These are phyloP conservation scores for Polyergus mexicanus DNA, from an alignment of 1,140 invertebrate species.

Conservation along the genomic window DNA sequence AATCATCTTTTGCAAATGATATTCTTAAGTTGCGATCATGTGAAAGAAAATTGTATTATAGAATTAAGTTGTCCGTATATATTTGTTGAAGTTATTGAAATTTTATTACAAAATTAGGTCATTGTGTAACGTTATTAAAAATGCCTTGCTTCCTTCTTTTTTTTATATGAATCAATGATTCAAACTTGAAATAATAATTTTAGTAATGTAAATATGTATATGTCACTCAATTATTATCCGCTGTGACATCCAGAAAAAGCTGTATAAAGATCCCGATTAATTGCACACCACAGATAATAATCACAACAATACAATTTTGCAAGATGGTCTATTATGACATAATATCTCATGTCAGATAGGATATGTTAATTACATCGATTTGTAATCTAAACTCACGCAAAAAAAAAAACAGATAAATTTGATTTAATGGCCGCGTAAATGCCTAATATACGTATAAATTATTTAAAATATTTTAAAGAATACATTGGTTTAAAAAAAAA, in stretches of 20 bases:
- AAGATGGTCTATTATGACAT: conserved; percentile 61
- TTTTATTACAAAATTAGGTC: neutral
- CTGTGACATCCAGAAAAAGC: no score
- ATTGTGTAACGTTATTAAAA: neutral
- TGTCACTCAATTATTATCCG: no score
- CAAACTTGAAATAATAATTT: neutral
- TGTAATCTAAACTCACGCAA: neutral
- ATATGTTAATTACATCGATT: neutral
- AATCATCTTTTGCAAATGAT: neutral
- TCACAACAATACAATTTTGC: conserved; percentile 67
- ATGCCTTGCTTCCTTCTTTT: neutral
- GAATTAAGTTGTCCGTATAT: neutral
- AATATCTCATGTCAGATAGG: neutral
- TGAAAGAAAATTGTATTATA: neutral
- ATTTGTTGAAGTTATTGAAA: neutral
- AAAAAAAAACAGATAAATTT: neutral
- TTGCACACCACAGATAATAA: neutral
- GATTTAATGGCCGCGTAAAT: neutral
- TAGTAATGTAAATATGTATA: neutral
- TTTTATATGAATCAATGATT: neutral
- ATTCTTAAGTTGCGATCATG: neutral
- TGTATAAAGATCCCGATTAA: no score
- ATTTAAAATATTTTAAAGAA: neutral
- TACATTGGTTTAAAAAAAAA: neutral
- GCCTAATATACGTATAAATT: neutral